Evolutionary conservation across 2,113 vertebrate species (phyloP).

Genomic region (Sinocyclocheilus rhinocerous): DNA sequence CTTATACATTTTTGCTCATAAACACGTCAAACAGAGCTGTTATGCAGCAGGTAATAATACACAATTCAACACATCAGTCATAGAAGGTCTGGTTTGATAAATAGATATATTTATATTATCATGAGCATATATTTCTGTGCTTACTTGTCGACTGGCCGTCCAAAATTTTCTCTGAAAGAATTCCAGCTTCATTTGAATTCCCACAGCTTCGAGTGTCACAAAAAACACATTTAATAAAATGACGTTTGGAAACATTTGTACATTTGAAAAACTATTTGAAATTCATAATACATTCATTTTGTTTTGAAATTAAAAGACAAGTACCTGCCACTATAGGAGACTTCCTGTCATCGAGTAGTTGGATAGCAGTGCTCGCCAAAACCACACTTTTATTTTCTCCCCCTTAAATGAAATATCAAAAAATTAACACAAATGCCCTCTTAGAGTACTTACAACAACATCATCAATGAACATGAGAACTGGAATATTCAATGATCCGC

Average conservation of each 20-base stretch:
- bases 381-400: constrained; percentile 94
- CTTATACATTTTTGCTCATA: not conserved
- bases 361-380: constrained; percentile 94
- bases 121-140: not conserved
- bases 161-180: constrained; percentile 99
- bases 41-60: not conserved
- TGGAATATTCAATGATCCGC: not conserved
- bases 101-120: not conserved
- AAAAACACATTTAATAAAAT: not conserved
- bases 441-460: not conserved
- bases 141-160: constrained; percentile 98
- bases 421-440: not conserved
- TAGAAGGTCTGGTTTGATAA: not conserved
- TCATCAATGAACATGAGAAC: not conserved
- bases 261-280: not conserved
- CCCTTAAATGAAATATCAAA: constrained; percentile 55
- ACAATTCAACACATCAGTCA: not conserved
- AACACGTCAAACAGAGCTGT: not conserved
- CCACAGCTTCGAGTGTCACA: constrained; percentile 83
- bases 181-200: constrained; percentile 99
- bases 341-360: constrained; percentile 93
- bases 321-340: constrained; percentile 95
- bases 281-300: not conserved
- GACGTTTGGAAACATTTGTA: too few species aligned
- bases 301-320: not conserved